Percentiles rank a stretch among this genome's conserved stretches.
Evolutionary conservation across 2,888 invertebrate genomes (phyloP).

Genomic region (Gastrophysa polygoni): DNA sequence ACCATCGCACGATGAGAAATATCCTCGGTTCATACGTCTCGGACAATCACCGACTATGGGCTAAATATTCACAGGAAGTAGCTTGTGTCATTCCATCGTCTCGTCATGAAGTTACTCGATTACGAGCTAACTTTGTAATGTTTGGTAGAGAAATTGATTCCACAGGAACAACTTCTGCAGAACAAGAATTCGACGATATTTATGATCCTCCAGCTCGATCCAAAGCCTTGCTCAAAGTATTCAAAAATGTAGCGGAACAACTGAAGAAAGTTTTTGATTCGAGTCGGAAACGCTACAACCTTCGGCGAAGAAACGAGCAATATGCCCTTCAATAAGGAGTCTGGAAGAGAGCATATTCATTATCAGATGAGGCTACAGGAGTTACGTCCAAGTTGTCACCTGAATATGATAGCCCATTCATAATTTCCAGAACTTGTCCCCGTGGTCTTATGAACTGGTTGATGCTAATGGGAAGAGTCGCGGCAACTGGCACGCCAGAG

Average conservation of each 20-base stretch:
- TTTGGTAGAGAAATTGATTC: constrained; percentile 16
- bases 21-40: constrained; percentile 3
- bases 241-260: background rate
- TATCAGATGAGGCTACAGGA: constrained; percentile 19
- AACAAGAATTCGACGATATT: background rate
- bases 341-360: constrained; percentile 25
- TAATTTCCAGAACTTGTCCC: background rate
- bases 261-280: background rate
- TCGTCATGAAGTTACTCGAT: background rate
- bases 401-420: background rate
- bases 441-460: background rate
- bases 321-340: constrained; percentile 3
- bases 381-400: constrained; percentile 28
- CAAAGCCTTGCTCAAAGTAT: background rate
- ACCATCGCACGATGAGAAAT: constrained; percentile 24
- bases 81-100: background rate
- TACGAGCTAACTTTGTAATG: background rate
- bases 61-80: constrained; percentile 2
- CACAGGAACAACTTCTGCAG: background rate
- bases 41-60: background rate
- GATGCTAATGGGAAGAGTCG: background rate
- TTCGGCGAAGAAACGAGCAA: background rate
- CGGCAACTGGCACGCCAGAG: background rate
- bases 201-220: background rate
- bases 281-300: background rate